Evolutionary conservation across 2,797 vertebrate species (phyloP).

Genomic region (Somateria mollissima): DNA sequence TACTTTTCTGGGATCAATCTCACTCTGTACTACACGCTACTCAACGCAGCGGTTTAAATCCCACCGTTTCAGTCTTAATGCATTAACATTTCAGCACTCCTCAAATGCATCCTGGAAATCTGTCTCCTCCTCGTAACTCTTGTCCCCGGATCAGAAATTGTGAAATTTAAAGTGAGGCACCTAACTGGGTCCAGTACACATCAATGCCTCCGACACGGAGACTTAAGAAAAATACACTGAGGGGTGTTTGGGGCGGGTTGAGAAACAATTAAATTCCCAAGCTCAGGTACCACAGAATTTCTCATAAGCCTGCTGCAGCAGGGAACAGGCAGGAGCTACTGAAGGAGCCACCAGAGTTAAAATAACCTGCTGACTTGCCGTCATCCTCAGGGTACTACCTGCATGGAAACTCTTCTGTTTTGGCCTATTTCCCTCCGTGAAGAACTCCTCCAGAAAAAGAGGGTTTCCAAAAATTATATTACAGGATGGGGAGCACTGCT

Average conservation of each 20-base stretch:
- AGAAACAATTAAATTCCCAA: background rate
- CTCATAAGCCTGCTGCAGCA: background rate
- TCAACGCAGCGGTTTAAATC: slow-evolving; percentile 54
- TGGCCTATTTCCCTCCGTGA: background rate
- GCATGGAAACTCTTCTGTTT: background rate
- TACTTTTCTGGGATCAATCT: slow-evolving; percentile 60
- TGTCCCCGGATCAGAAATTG: background rate
- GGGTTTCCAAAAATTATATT: slow-evolving; percentile 33
- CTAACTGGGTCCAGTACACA: background rate
- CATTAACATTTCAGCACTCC: slow-evolving; percentile 47
- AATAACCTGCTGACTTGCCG: background rate
- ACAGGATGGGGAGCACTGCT: background rate
- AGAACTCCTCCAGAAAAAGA: slow-evolving; percentile 8
- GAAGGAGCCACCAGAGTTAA: background rate
- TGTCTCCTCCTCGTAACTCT: background rate
- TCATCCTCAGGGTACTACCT: background rate
- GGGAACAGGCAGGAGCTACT: background rate
- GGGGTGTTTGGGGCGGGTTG: fast-evolving
- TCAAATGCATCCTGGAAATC: slow-evolving; percentile 19
- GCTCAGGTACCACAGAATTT: background rate
- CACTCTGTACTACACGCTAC: slow-evolving; percentile 46
- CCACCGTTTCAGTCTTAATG: slow-evolving; percentile 46
- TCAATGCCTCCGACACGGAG: background rate
- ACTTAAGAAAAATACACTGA: background rate
- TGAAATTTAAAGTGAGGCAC: background rate